Evolutionary conservation across 2,113 vertebrate genomes (phyloP).

Genomic region (Larimichthys polyactis): DNA sequence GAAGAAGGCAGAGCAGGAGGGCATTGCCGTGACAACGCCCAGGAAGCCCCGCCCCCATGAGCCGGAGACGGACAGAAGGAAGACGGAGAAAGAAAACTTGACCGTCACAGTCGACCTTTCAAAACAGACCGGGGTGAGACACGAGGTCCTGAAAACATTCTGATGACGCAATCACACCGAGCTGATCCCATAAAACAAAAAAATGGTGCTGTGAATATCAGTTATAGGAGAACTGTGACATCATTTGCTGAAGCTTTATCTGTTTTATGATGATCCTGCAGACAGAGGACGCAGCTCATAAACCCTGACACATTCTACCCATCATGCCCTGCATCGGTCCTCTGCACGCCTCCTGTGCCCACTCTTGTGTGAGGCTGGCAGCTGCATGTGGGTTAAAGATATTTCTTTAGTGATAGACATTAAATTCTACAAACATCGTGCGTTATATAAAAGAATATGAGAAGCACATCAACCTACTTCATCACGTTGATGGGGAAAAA

Average conservation of each 20-base stretch:
- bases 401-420: background rate
- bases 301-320: conserved; percentile 22
- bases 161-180: background rate
- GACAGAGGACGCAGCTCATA: background rate
- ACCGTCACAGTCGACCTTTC: conserved; percentile 82
- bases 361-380: background rate
- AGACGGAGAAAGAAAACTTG: conserved; percentile 86
- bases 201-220: background rate
- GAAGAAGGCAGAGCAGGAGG: conserved; percentile 91
- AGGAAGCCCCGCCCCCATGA: conserved; percentile 84
- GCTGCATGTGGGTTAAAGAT: background rate
- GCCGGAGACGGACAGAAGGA: conserved; percentile 74
- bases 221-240: background rate
- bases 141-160: background rate
- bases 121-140: conserved; percentile 74
- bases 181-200: background rate
- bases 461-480: background rate
- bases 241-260: background rate
- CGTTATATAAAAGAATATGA: background rate
- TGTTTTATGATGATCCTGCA: background rate
- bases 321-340: conserved; percentile 11
- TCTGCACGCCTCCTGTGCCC: background rate
- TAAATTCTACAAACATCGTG: background rate
- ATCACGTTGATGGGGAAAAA: background rate
- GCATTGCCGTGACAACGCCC: conserved; percentile 87